phyloP scores from a whole-genome alignment of 1,140 invertebrate species.

The Ctenoplectra terminalis region DNA sequence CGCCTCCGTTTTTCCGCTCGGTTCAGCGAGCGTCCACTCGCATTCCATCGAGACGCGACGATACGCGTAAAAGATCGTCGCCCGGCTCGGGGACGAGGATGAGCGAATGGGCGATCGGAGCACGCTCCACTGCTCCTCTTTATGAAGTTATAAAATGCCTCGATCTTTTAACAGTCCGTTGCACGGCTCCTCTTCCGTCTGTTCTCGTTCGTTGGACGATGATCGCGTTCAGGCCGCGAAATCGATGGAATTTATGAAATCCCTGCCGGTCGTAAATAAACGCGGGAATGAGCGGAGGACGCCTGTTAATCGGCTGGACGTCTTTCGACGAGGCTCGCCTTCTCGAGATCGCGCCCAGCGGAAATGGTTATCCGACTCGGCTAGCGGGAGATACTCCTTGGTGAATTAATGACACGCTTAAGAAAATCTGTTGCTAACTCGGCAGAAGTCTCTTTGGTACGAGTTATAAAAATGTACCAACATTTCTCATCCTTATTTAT shows the following conservation, averaged over 20 bases:
- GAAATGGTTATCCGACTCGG: not conserved
- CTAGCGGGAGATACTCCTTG: not conserved
- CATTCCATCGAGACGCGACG: conserved; percentile 37
- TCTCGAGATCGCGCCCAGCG: not conserved
- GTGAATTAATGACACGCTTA: not conserved
- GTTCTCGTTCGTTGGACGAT: not conserved
- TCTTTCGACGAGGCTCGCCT: not conserved
- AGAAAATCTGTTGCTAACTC: not conserved
- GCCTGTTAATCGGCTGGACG: not conserved
- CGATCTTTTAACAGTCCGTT: not conserved
- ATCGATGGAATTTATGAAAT: conserved; percentile 24
- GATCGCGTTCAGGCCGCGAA: not conserved
- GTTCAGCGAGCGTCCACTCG: not conserved
- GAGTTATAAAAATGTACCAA: not conserved
- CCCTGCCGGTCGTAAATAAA: conserved; percentile 1
- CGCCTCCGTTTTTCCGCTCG: conserved; percentile 26
- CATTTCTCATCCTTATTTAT: no score
- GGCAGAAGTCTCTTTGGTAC: not conserved
- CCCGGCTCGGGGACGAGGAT: not conserved
- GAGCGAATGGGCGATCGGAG: not conserved
- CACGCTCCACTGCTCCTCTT: conserved; percentile 54
- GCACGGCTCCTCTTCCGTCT: not conserved
- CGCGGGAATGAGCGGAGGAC: not conserved
- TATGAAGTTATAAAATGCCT: conserved; percentile 49
- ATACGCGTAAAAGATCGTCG: conserved; percentile 19